These are phyloP conservation scores for Porites lutea DNA, from an alignment of 64 coral and sea anemone species.

Conservation along the genomic window DNA sequence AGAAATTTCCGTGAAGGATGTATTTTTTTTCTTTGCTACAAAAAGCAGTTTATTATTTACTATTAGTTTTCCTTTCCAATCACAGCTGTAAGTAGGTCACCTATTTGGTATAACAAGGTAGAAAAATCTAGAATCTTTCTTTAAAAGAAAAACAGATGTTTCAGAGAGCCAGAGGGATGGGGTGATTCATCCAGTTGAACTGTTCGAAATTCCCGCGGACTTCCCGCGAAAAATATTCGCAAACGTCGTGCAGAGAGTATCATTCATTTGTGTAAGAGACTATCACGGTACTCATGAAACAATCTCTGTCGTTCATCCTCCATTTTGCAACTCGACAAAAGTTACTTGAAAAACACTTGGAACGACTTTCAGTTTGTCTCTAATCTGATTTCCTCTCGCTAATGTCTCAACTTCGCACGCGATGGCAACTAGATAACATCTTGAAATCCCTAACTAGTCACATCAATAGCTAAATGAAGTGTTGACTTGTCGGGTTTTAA, in stretches of 20 bases:
- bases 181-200: background rate
- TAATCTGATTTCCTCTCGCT: background rate
- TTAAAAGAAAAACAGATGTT: constrained; percentile 37
- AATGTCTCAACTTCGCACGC: background rate
- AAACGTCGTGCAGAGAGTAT: background rate
- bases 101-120: too few species aligned
- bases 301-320: background rate
- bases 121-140: background rate
- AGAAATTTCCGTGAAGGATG: too few species aligned
- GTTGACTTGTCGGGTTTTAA: constrained; percentile 12
- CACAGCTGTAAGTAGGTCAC: too few species aligned
- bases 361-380: background rate
- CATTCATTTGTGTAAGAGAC: too few species aligned
- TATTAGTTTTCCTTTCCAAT: too few species aligned
- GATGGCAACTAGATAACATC: constrained; percentile 15
- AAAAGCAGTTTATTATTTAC: too few species aligned
- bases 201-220: background rate
- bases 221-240: background rate
- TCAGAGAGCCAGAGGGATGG: background rate
- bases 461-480: constrained; percentile 37
- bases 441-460: constrained; percentile 24
- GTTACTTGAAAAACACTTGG: background rate
- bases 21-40: too few species aligned
- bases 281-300: background rate
- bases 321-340: background rate